Base-by-base conservation (phyloP, 2,113 vertebrate genomes). In the Corapipo altera region DNA sequence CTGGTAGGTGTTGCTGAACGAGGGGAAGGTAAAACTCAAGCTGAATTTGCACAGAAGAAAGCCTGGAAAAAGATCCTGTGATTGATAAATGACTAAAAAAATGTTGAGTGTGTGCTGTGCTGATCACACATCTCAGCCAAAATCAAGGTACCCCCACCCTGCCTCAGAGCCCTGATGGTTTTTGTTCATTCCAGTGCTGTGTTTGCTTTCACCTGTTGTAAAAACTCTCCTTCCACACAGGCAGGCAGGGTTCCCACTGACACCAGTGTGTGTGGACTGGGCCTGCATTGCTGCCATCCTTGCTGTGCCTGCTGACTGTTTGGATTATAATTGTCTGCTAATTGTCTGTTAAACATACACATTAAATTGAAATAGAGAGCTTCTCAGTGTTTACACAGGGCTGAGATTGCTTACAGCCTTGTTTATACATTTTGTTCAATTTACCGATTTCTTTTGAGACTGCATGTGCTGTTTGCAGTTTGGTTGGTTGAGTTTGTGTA, bases 1-100 rank as follows among this genome's bases (percentile, higher is more conserved):
- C 99, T 33, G 99, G 99, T 99, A 97, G 98, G 98, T 97, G 86
- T 88, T 79, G 65, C 41, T 89, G 48, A 77, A 57, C 41, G 23
- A 19, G 23, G n/a, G 49, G 72, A 57, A 85, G 41, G 48, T 61
- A 15, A 41, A 61, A 62, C 11, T 48, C 26, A 44, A 58, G 67
- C 11, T 61, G 20, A 43, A 70, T 84, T 85, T 54, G 22, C 16
- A 39, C 27, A 64, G 39, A 15, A 67, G 27, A 32, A 54, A 65
- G 26, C 14, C 4, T 1, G 20, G 21, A 5, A 43, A 44, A 37
- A 33, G 12, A 30, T 18, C 20, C 58, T 73, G 37, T 39, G 54
- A 18, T 59, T 48, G 54, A 11, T 24, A 30, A n/a, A n/a, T 33
- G 19, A 15, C 16, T 76, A 16, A 39, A 72, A 27, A 48, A 30